Evolutionary conservation across 1,140 invertebrate genomes (phyloP), one percentile per base, ranked within the genome.

Genomic region (Plectrocnemia conspersa): DNA sequence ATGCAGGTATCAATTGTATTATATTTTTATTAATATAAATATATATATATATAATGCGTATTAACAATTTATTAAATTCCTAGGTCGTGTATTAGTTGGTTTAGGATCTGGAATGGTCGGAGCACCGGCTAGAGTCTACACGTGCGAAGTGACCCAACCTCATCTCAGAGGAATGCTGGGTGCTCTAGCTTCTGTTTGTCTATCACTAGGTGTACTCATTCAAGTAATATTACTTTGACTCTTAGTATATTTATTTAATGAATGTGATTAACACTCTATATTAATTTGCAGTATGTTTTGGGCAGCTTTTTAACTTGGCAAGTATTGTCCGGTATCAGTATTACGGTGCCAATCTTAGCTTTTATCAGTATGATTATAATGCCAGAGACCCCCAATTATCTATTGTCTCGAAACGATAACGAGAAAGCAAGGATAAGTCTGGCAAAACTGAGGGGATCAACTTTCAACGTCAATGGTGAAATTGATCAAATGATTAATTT

Each of bases 311-410:
- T 80, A 5, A 61, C 71, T 22, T 85, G 83, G 83, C 75, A 80
- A 35, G 62, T 77, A 0, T 68, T 82, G 15, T 82, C 83, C 0
- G 77, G 72, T 0, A 71, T 84, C 11, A 83, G 80, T 53, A 70
- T 77, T 0, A 62, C 78, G 1, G 56, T 85, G 0, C 83, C 83
- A 0, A 67, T 79, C 0, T 41, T 79, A 1, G 79, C 82, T 0
- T 56, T 86, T 0, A 49, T 82, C 0, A 63, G 77, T 0, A 81
- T 81, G 74, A 76, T 83, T 53, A 64, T 85, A 2, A 72, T 86
- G 64, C 83, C 86, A 13, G 85, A 88, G 63, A 82, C 85, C 0
- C 85, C 85, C 1, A 81, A 83, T 19, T 89, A 80, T 68, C 74
- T 88, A 1, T 70, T 87, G 15, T 78, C 79, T 3, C 75, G 78